phyloP scores from a whole-genome alignment of 2,113 vertebrate species.

The Balaeniceps rex region DNA sequence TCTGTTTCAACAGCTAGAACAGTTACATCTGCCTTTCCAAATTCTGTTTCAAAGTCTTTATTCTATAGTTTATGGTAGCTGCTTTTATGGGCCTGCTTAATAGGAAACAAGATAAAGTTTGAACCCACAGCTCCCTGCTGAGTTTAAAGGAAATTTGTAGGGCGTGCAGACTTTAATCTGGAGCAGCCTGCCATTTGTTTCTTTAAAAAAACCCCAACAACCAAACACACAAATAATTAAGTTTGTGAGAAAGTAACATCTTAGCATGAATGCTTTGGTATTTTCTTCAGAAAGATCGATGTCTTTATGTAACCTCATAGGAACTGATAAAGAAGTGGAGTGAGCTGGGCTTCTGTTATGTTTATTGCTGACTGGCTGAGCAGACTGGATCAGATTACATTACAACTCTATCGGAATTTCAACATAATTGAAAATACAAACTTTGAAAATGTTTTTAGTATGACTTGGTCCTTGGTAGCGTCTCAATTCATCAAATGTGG shows the following conservation, averaged over 20 bases:
- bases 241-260: not conserved
- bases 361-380: not conserved
- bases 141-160: not conserved
- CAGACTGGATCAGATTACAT: not conserved
- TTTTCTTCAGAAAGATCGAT: not conserved
- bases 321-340: not conserved
- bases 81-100: not conserved
- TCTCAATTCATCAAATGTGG: not conserved
- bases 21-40: not conserved
- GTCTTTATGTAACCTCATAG: not conserved
- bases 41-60: not conserved
- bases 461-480: not conserved
- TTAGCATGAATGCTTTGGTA: not conserved
- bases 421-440: not conserved
- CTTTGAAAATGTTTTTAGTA: not conserved
- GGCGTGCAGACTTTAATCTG: not conserved
- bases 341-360: not conserved
- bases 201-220: not conserved
- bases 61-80: not conserved
- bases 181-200: not conserved
- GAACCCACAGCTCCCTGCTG: not conserved
- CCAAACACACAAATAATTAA: not conserved
- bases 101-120: not conserved
- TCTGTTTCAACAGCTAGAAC: not conserved
- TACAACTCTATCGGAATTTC: not conserved